A percentile compares a stretch with the other conserved stretches of the same genome.
These are phyloP conservation scores for Drosophila mimica DNA, from an alignment of 2,888 invertebrate species.

Conservation along the genomic window DNA sequence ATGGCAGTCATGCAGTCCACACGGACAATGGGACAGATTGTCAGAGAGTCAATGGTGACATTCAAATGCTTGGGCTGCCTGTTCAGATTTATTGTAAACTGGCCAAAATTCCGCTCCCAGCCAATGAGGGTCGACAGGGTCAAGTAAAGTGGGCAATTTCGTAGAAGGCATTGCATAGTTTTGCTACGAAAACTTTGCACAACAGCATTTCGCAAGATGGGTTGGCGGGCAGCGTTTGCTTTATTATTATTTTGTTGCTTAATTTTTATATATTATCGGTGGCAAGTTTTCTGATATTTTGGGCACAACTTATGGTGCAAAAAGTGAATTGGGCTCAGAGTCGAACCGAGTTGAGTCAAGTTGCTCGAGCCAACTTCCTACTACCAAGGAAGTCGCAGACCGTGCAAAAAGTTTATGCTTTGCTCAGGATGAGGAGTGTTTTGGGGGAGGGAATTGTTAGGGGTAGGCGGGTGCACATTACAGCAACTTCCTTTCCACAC, in stretches of 20 bases:
- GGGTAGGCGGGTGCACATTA: conserved; percentile 34
- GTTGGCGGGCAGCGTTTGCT: conserved; percentile 20
- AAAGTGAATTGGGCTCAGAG: conserved; percentile 61
- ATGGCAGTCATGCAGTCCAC: conserved; percentile 64
- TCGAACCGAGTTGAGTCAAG: conserved; percentile 38
- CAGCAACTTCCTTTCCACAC: conserved; percentile 72
- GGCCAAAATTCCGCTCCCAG: conserved; percentile 25
- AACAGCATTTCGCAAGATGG: conserved; percentile 32
- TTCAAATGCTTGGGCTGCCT: conserved; percentile 62
- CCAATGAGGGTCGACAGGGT: conserved; percentile 37
- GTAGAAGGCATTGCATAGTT: conserved; percentile 50
- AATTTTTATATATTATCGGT: conserved; percentile 66
- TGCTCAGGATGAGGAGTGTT: conserved; percentile 1
- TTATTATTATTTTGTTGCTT: conserved; percentile 64
- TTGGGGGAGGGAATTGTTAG: too few species aligned
- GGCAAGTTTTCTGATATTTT: conserved; percentile 78
- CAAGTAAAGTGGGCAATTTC: conserved; percentile 41
- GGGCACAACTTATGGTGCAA: conserved; percentile 78
- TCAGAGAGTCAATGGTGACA: conserved; percentile 56
- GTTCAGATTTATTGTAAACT: conserved; percentile 65
- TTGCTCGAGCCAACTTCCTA: conserved; percentile 72
- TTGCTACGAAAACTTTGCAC: conserved; percentile 64
- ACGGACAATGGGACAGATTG: conserved; percentile 28
- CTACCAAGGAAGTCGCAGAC: conserved; percentile 74
- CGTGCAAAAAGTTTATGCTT: conserved; percentile 63